A percentile compares a stretch with the other conserved stretches of the same genome.
Evolutionary conservation across 2,113 vertebrate genomes (phyloP).

Genomic region (Sylvietta virens): DNA sequence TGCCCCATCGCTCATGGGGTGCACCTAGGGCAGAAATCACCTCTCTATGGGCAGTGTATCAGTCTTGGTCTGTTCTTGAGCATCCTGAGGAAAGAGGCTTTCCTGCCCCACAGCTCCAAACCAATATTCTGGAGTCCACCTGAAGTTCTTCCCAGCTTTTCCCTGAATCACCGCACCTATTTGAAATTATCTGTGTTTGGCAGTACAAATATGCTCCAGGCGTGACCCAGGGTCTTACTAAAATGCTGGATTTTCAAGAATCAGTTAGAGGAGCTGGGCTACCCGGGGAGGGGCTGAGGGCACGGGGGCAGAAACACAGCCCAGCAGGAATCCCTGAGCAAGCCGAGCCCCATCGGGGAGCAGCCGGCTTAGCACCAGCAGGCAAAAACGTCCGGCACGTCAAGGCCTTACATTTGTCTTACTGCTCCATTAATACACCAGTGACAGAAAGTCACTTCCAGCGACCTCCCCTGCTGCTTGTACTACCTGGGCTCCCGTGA

Average conservation of each 20-base stretch:
- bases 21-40: not conserved
- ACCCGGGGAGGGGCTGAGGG: not conserved
- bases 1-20: rapidly evolving
- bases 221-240: not conserved
- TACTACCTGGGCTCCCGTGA: not conserved
- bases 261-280: not conserved
- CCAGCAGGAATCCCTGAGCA: not conserved
- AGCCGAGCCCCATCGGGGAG: not conserved
- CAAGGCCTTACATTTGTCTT: not conserved
- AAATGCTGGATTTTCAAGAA: not conserved
- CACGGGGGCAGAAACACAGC: rapidly evolving
- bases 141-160: not conserved
- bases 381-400: not conserved
- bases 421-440: not conserved
- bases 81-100: not conserved
- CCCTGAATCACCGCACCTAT: rapidly evolving
- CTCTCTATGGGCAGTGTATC: not conserved
- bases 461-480: constrained; percentile 4
- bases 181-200: not conserved
- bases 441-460: constrained; percentile 54
- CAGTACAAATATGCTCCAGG: not conserved
- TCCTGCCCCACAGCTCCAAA: not conserved
- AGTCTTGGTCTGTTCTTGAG: not conserved
- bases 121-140: not conserved
- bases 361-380: constrained; percentile 23